Conservation (phyloP, 2,113 vertebrate species). For the Cricetomys ansorgei region DNA sequence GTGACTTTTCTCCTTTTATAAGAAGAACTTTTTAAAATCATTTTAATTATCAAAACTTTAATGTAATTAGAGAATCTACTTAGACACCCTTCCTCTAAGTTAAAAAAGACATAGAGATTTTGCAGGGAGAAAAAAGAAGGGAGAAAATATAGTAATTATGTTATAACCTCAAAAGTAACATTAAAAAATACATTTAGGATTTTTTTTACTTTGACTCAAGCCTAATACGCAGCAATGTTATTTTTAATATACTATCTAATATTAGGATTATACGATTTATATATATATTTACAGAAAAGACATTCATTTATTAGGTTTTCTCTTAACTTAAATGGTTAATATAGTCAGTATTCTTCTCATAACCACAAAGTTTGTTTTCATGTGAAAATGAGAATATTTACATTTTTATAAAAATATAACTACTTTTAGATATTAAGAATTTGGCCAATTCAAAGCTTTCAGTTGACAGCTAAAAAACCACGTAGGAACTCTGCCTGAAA, state of each 20-base stretch:
- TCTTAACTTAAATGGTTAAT: background rate
- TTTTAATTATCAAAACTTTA: background rate
- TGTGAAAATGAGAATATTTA: conserved; percentile 2
- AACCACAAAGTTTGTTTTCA: background rate
- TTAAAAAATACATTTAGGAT: too few relatives aligned
- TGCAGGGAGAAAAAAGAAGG: background rate
- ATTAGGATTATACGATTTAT: background rate
- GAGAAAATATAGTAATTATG: background rate
- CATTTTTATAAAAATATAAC: background rate
- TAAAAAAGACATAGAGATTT: background rate
- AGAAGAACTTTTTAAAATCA: background rate
- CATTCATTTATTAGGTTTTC: background rate
- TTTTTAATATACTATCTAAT: background rate
- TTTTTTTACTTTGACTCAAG: background rate
- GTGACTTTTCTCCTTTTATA: background rate
- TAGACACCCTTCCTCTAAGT: background rate
- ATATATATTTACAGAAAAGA: background rate
- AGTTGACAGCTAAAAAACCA: too few relatives aligned
- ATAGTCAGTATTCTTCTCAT: background rate
- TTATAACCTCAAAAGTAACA: background rate
- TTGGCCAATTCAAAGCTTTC: too few relatives aligned
- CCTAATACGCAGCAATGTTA: background rate
- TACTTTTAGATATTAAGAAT: conserved; percentile 38
- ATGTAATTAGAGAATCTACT: background rate
- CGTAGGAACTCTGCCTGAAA: too few relatives aligned